These are phyloP conservation scores for Steinernema carpocapsae DNA, from an alignment of 2,888 invertebrate species.

Conservation along the genomic window DNA sequence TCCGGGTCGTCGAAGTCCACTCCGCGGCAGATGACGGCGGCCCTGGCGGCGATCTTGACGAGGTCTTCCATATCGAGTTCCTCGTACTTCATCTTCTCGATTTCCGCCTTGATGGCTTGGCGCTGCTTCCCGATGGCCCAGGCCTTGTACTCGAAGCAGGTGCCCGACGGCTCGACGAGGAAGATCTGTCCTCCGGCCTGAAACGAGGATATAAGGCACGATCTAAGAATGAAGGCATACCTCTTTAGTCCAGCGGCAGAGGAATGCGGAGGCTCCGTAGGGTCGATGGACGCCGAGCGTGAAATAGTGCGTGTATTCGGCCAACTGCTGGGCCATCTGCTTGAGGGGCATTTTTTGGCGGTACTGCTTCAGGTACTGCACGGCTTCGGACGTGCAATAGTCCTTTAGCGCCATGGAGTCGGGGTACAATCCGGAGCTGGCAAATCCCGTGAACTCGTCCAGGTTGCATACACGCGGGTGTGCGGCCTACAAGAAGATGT, in stretches of 20 bases:
- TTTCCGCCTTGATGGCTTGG: conserved; percentile 98
- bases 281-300: conserved; percentile 98
- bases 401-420: conserved; percentile 61
- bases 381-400: conserved; percentile 85
- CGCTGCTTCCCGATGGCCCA: conserved; percentile 98
- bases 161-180: conserved; percentile 95
- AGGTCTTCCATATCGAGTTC: conserved; percentile 62
- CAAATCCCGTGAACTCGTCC: conserved; percentile 89
- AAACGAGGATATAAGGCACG: neutral
- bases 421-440: conserved; percentile 66
- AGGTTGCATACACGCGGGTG: conserved; percentile 74
- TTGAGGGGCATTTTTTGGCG: conserved; percentile 86
- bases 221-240: conserved; percentile 30
- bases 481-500: conserved; percentile 50
- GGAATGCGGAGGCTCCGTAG: conserved; percentile 88
- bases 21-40: neutral
- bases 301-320: conserved; percentile 96
- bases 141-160: conserved; percentile 92
- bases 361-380: conserved; percentile 88
- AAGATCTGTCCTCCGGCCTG: conserved; percentile 76
- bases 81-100: conserved; percentile 86
- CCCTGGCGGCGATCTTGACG: neutral
- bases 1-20: neutral
- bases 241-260: conserved; percentile 74
- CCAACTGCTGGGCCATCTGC: conserved; percentile 68